Evolutionary conservation across 1,140 invertebrate genomes (phyloP).

Genomic region (Bradysia coprophila): DNA sequence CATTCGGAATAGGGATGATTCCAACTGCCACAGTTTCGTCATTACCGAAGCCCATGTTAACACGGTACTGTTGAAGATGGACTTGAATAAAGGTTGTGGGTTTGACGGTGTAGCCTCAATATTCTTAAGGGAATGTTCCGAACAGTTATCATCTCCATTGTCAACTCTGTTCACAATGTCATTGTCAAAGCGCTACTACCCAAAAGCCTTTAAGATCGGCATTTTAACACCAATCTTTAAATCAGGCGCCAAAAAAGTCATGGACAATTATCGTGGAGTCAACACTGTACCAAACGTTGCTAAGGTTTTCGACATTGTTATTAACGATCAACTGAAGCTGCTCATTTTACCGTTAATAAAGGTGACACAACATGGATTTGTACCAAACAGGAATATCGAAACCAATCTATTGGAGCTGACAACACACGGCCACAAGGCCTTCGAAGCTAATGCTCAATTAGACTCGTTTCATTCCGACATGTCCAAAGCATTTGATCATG

Average conservation of each 20-base stretch:
- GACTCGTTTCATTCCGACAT: not conserved
- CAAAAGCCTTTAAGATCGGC: not conserved
- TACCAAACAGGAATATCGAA: not conserved
- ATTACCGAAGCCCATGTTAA: not conserved
- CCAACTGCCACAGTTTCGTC: not conserved
- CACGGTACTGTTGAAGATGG: not conserved
- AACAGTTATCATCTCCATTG: not conserved
- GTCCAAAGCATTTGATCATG: not conserved
- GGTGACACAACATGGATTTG: not conserved
- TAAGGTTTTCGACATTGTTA: not conserved
- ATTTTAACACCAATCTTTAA: not conserved
- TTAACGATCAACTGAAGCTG: not conserved
- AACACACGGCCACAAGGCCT: not conserved
- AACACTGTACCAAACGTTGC: not conserved
- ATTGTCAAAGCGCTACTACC: not conserved
- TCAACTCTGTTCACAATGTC: not conserved
- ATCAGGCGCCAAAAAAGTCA: not conserved
- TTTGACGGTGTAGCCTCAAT: not conserved
- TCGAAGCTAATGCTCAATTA: not conserved
- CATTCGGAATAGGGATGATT: not conserved
- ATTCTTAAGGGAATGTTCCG: not conserved
- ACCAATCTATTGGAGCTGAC: not conserved
- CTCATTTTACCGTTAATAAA: not conserved
- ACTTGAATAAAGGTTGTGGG: not conserved
- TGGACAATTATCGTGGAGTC: not conserved